Percentiles rank a stretch among this genome's conserved stretches.
phyloP scores from a whole-genome alignment of 2,888 invertebrate species.

The Agriopis aurantiaria region DNA sequence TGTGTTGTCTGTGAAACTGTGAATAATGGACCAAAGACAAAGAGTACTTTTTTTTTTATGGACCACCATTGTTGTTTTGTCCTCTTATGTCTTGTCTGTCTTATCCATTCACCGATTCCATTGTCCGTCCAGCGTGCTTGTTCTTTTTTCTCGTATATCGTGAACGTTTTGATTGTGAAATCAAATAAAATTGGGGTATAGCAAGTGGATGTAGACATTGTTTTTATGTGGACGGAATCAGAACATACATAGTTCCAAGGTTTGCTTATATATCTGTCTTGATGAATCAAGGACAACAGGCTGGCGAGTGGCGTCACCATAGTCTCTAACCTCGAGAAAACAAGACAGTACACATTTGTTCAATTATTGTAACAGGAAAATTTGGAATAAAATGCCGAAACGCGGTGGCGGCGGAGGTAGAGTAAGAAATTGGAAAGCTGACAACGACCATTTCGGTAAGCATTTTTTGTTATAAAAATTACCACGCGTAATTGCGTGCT shows the following conservation, averaged over 20 bases:
- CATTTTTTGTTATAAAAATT: slow-evolving; percentile 11
- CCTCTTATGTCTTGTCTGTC: too few relatives aligned
- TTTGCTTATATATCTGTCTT: neutral
- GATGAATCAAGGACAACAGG: too few relatives aligned
- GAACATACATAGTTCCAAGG: neutral
- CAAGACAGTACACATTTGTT: neutral
- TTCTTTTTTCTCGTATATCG: neutral
- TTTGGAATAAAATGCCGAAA: slow-evolving; percentile 70
- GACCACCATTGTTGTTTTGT: too few relatives aligned
- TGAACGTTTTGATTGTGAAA: neutral
- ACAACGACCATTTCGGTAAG: slow-evolving; percentile 77
- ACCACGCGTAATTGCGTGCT: neutral
- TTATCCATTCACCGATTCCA: too few relatives aligned
- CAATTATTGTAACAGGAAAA: slow-evolving; percentile 10
- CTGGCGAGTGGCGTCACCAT: too few relatives aligned
- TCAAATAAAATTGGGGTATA: neutral
- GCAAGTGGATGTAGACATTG: neutral
- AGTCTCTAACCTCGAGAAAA: neutral
- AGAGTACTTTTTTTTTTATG: too few relatives aligned
- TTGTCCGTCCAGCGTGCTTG: neutral
- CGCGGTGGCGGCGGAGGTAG: slow-evolving; percentile 75
- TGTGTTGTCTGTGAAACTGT: too few relatives aligned
- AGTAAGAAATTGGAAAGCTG: slow-evolving; percentile 72
- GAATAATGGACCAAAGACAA: too few relatives aligned
- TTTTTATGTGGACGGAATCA: neutral